Base-by-base conservation (phyloP, 2,888 invertebrate species). In the Xanthia togata region DNA sequence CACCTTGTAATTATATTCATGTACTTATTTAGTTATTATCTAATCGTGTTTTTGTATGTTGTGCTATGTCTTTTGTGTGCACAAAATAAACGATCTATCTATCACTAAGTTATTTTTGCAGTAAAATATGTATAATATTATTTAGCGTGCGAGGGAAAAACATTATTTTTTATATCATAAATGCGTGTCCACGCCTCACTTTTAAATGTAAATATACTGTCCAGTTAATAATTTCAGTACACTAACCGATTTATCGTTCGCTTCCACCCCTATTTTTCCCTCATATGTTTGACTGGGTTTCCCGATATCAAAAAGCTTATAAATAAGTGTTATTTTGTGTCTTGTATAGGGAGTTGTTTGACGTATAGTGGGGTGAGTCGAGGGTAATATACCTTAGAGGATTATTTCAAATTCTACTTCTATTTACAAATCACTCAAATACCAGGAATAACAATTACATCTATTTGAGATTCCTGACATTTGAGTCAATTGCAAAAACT, bases 381-480 rank as follows among this genome's bases (percentile, higher is more conserved):
- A 62, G 11, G 17, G 12, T 17, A 38, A 60, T 44, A 72, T 71
- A 47, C 70, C 41, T 68, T 35, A 20, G 67, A 59, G 73, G 60
- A 73, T 81, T 72, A 79, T 72, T 53, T 62, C 23, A 62, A 55
- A 73, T 70, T 55, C 70, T 20, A 59, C 57, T 78, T 73, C 59
- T 60, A 55, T 84, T 87, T 70, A n/a, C 65, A 81, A 72, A 76
- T 85, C 69, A 78, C 71, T 87, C 65, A 71, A 70, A 71, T 71
- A 50, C 71, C 75, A 70, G 59, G 63, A 64, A 63, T 57, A 26
- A 41, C 26, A 77, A 80, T 73, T 60, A 67, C 63, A 70, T 53
- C 47, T 65, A 62, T 50, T 50, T 50, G 50, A 23, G 50, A 50
- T 23, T 20, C 23, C 50, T 47, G 47, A 50, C 50, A 50, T 50